Conservation (phyloP, 2,797 vertebrate genomes). For the Tadarida brasiliensis region DNA sequence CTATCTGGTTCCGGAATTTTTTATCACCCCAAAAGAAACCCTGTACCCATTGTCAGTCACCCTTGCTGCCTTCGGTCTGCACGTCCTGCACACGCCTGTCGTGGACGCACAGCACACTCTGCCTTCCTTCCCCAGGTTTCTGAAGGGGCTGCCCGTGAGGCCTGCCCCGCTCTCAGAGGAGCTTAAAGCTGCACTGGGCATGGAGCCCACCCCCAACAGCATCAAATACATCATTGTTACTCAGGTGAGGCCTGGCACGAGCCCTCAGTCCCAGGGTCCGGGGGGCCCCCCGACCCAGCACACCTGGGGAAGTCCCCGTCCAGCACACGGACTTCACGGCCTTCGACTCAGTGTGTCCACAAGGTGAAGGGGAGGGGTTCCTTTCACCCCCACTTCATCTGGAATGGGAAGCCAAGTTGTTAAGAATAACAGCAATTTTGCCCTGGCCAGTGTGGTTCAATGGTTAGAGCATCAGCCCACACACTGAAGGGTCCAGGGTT, state of each 20-base stretch:
- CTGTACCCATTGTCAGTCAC: accelerated
- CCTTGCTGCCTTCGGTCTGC: neutral
- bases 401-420: neutral
- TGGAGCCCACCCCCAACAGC: conserved; percentile 88
- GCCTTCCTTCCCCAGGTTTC: conserved; percentile 88
- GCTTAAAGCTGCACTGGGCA: conserved; percentile 87
- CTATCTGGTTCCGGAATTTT: neutral
- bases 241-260: conserved; percentile 87
- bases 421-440: neutral
- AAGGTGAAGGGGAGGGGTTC: neutral
- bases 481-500: no score
- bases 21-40: neutral
- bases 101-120: neutral
- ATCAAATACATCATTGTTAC: conserved; percentile 94
- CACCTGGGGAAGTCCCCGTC: neutral
- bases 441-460: no score
- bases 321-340: neutral
- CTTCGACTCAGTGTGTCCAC: neutral
- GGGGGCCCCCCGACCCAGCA: neutral
- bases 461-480: no score
- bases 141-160: conserved; percentile 91
- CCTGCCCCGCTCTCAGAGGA: conserved; percentile 85
- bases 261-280: neutral
- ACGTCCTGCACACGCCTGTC: accelerated
- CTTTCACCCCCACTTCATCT: neutral